Evolutionary conservation across 1,140 invertebrate genomes (phyloP).

Genomic region (Nebria ingens): DNA sequence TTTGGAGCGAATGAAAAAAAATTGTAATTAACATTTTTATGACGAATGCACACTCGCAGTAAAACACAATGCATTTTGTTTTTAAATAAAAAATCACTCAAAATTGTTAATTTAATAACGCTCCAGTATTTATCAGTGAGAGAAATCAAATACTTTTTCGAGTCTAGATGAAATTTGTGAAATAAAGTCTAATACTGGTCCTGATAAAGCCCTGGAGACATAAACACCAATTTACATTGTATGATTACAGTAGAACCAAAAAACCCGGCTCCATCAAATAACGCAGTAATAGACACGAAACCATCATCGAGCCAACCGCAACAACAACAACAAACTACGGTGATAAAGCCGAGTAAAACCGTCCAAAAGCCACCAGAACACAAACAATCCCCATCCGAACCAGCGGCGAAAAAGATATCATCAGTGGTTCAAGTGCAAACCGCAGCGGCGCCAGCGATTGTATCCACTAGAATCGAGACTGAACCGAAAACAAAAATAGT

Average conservation of each 20-base stretch:
- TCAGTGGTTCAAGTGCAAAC: constrained; percentile 24
- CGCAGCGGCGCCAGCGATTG: constrained; percentile 18
- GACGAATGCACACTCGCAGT: background rate
- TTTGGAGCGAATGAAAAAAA: background rate
- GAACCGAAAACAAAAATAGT: constrained; percentile 36
- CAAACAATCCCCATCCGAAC: constrained; percentile 29
- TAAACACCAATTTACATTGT: too few relatives aligned
- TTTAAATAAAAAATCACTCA: too few relatives aligned
- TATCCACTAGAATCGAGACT: constrained; percentile 37
- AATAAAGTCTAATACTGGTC: too few relatives aligned
- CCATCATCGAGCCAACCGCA: constrained; percentile 32
- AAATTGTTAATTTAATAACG: too few relatives aligned
- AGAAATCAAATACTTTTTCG: too few relatives aligned
- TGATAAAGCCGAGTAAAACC: constrained; percentile 48
- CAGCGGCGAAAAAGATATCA: constrained; percentile 24
- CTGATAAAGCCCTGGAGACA: too few relatives aligned
- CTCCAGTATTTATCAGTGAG: too few relatives aligned
- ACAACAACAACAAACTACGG: constrained; percentile 34
- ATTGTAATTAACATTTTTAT: background rate
- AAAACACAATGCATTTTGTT: too few relatives aligned
- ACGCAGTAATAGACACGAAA: constrained; percentile 45
- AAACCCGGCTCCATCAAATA: constrained; percentile 33
- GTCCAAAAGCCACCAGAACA: constrained; percentile 27
- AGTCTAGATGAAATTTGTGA: too few relatives aligned
- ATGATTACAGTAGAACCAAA: constrained; percentile 11